Percentiles rank a stretch among this genome's conserved stretches.
phyloP scores from a whole-genome alignment of 2,888 invertebrate species.

The Pachycephus smyrnensis region DNA sequence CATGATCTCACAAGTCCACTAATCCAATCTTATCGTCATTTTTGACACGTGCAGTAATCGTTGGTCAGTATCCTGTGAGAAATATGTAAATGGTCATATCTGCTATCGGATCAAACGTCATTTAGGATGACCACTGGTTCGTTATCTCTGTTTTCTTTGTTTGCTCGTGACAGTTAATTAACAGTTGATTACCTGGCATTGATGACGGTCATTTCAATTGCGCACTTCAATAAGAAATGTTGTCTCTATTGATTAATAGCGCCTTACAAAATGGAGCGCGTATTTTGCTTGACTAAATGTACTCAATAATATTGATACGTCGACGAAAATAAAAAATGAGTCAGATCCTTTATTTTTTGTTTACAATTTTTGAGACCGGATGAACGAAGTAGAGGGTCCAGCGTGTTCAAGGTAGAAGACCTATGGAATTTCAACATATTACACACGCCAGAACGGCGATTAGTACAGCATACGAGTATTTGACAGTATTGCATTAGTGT shows the following conservation, averaged over 20 bases:
- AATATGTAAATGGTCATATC: neutral
- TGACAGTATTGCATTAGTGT: neutral
- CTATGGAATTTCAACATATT: neutral
- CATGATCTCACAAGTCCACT: neutral
- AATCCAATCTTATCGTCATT: neutral
- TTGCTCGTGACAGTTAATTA: neutral
- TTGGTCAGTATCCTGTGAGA: neutral
- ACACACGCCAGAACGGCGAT: neutral
- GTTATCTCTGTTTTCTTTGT: neutral
- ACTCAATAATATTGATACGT: neutral
- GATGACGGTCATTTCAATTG: neutral
- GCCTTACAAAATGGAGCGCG: neutral
- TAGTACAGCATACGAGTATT: neutral
- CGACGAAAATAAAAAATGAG: neutral
- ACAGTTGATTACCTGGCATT: neutral
- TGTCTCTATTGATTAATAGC: neutral
- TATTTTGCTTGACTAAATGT: neutral
- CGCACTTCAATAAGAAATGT: neutral
- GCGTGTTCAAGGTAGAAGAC: neutral
- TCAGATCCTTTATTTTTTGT: neutral
- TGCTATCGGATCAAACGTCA: neutral
- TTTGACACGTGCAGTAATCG: neutral
- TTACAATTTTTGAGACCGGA: neutral
- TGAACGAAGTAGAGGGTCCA: neutral
- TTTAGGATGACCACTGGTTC: neutral